Percentiles rank a stretch among this genome's conserved stretches.
Evolutionary conservation across 1,140 invertebrate genomes (phyloP).

Genomic region (Wasmannia auropunctata): DNA sequence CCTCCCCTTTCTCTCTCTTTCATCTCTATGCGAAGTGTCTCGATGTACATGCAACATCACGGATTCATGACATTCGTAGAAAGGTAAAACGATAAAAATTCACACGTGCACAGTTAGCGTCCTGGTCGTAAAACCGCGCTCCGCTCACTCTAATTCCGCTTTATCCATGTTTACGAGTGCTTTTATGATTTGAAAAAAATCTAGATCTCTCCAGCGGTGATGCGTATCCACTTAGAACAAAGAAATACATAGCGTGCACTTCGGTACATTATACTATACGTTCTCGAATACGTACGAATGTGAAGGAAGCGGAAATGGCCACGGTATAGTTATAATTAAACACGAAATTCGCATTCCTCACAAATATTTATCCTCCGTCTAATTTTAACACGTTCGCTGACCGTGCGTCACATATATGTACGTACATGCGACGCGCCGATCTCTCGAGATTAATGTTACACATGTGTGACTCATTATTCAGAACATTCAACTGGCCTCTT

Average conservation of each 20-base stretch:
- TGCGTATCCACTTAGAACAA: constrained; percentile 25
- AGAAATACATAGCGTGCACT: neutral
- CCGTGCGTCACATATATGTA: neutral
- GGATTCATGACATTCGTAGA: neutral
- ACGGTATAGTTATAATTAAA: too few relatives aligned
- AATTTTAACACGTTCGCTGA: constrained; percentile 13
- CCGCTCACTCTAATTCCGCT: neutral
- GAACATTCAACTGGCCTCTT: neutral
- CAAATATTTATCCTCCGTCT: constrained; percentile 12
- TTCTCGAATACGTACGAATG: neutral
- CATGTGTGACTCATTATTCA: neutral
- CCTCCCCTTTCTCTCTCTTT: too few relatives aligned
- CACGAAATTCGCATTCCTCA: neutral
- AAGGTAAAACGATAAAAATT: constrained; percentile 19
- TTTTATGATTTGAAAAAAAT: constrained; percentile 52
- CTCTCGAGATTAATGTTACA: neutral
- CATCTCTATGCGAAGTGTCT: neutral
- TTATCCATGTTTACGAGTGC: constrained; percentile 53
- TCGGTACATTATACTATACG: neutral
- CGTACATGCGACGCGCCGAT: neutral
- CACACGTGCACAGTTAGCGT: neutral
- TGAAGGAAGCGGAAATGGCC: neutral
- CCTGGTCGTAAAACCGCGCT: neutral
- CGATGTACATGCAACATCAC: neutral
- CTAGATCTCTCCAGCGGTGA: neutral